Base-by-base conservation (phyloP, 2,888 invertebrate species). In the Dynastes hyllus region DNA sequence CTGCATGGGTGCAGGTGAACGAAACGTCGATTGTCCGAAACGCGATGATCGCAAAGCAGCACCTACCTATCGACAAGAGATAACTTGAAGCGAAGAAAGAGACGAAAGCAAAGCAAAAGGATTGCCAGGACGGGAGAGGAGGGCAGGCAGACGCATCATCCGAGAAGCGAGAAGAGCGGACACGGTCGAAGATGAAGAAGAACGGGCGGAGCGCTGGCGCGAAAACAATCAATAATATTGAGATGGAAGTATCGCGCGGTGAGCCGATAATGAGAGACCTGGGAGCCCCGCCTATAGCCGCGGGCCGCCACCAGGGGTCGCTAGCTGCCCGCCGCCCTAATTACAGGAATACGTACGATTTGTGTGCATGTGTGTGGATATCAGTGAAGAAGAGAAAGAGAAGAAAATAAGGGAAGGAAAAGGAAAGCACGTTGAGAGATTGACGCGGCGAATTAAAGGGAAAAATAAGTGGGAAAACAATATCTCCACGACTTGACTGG, bases 231-330 rank as follows among this genome's bases (percentile, higher is more conserved):
- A 88, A 88, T 88, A 88, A 88, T 89, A 91, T 90, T 89, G 90
- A 90, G 90, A 89, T 88, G 89, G 86, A 88, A 84, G 83, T 88
- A 89, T 85, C 88, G 90, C 88, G 90, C 90, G 90, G 90, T 89
- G 89, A 89, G 87, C 87, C 87, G 87, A 87, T 92, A 91, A 92
- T 92, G 90, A 92, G 91, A 92, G 91, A 90, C 89, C 90, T 82
- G 84, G 82, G 85, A 83, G 85, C 84, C 84, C 85, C 85, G 86
- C 86, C 86, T 84, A 86, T 87, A 86, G 83, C 87, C 86, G 89
- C 90, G 90, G 91, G 91, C 91, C 81, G 79, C 82, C 82, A 82
- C 83, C 83, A 83, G 83, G 80, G 83, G 84, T 80, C 79, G 81
- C 79, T 81, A 71, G 80, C 79, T 81, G 81, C 80, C 80, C 73